phyloP scores from a whole-genome alignment of 2,888 invertebrate genomes.

The Torymus texanus region DNA sequence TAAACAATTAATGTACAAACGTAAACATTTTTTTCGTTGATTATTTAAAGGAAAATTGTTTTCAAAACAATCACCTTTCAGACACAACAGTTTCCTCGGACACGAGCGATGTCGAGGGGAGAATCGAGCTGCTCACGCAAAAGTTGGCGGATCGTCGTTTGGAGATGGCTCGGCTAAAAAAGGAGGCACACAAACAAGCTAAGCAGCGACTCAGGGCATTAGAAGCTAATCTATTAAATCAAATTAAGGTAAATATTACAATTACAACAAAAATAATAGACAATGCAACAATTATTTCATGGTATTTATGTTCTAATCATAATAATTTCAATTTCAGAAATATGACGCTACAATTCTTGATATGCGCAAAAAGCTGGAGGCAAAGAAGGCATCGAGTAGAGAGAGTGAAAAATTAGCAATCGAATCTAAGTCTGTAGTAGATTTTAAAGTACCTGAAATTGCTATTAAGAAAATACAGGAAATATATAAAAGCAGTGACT shows the following conservation, averaged over 20 bases:
- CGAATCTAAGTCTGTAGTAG: slow-evolving; percentile 69
- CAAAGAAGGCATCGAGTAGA: slow-evolving; percentile 65
- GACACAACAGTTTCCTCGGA: slow-evolving; percentile 73
- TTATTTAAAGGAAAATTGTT: slow-evolving; percentile 31
- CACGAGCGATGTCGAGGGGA: slow-evolving; percentile 72
- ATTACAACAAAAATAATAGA: too few relatives aligned
- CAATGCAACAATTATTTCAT: too few relatives aligned
- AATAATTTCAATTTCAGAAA: slow-evolving; percentile 63
- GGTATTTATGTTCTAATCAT: background rate
- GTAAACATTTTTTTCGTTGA: slow-evolving; percentile 18
- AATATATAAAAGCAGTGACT: slow-evolving; percentile 69
- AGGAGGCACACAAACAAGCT: slow-evolving; percentile 70
- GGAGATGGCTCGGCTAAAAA: slow-evolving; percentile 71
- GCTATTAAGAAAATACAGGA: slow-evolving; percentile 72
- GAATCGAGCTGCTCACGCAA: slow-evolving; percentile 71
- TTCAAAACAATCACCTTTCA: slow-evolving; percentile 54
- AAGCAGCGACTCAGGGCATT: slow-evolving; percentile 71
- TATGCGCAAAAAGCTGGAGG: slow-evolving; percentile 72
- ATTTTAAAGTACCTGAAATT: slow-evolving; percentile 73
- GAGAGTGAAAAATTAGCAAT: slow-evolving; percentile 70
- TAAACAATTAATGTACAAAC: slow-evolving; percentile 4
- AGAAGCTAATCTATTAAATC: slow-evolving; percentile 71
- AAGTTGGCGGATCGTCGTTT: slow-evolving; percentile 71
- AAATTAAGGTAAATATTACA: slow-evolving; percentile 64
- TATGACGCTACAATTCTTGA: slow-evolving; percentile 72